phyloP scores from a whole-genome alignment of 1,140 invertebrate genomes.

The Caenorhabditis inopinata region DNA sequence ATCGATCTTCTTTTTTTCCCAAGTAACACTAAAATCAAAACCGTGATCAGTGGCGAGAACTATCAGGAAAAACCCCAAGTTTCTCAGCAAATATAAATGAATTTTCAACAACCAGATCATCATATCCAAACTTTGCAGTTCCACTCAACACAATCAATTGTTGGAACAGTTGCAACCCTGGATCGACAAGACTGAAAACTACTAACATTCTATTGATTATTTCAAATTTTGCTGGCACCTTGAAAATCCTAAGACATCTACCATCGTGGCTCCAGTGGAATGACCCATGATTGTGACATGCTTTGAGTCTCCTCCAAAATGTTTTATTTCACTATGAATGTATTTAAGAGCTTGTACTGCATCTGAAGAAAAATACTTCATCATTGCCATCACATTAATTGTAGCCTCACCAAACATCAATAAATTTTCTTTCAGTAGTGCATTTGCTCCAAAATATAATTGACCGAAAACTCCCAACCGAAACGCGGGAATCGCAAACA shows the following conservation, averaged over 20 bases:
- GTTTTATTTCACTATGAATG: background rate
- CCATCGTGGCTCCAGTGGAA: background rate
- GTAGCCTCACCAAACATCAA: background rate
- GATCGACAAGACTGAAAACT: background rate
- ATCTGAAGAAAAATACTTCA: background rate
- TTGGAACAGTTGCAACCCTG: background rate
- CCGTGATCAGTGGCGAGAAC: background rate
- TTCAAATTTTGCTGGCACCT: background rate
- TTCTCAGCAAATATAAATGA: background rate
- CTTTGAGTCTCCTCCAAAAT: background rate
- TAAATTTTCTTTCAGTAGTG: background rate
- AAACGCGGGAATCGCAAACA: background rate
- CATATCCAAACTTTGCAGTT: background rate
- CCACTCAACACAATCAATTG: background rate
- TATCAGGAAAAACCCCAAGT: background rate
- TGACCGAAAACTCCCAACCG: conserved; percentile 8
- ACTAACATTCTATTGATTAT: too few relatives aligned
- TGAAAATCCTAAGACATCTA: background rate
- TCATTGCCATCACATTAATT: too few relatives aligned
- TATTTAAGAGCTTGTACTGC: background rate
- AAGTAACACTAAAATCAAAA: background rate
- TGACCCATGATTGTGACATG: background rate
- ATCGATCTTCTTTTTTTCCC: background rate
- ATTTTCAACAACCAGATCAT: background rate
- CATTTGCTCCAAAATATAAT: background rate